phyloP scores from a whole-genome alignment of 2,888 invertebrate genomes.

The Oxystoma pomonae region DNA sequence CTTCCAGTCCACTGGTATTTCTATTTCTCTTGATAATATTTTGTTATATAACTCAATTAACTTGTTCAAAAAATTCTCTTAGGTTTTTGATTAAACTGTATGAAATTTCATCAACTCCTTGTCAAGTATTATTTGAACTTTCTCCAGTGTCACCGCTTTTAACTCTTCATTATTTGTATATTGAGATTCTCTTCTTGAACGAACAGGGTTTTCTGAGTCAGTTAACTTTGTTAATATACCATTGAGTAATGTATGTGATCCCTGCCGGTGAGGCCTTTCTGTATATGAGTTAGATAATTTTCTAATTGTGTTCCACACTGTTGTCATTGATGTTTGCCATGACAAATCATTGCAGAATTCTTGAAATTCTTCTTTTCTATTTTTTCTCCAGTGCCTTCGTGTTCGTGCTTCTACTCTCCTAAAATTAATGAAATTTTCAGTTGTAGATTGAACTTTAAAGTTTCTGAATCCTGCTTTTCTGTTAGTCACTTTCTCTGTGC shows the following conservation, averaged over 20 bases:
- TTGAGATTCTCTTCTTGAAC: not conserved
- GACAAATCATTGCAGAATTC: not conserved
- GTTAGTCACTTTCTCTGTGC: not conserved
- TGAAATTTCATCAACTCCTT: too few relatives aligned
- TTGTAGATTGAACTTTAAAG: not conserved
- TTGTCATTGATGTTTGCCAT: not conserved
- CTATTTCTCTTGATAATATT: not conserved
- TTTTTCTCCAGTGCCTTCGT: not conserved
- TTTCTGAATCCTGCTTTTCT: not conserved
- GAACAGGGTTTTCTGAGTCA: not conserved
- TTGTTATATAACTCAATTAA: constrained; percentile 6
- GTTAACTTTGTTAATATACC: not conserved
- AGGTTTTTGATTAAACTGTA: too few relatives aligned
- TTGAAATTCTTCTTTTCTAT: not conserved
- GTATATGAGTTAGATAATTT: not conserved
- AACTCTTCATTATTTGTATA: not conserved
- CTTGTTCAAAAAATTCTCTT: not conserved
- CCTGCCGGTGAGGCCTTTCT: not conserved
- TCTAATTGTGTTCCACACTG: not conserved
- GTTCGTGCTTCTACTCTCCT: not conserved
- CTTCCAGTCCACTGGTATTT: constrained; percentile 7
- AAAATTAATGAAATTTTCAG: not conserved
- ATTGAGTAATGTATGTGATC: not conserved
- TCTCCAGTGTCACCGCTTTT: not conserved
- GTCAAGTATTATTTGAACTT: not conserved